Conservation (phyloP, 2,888 invertebrate genomes). For the Girardia tigrina region DNA sequence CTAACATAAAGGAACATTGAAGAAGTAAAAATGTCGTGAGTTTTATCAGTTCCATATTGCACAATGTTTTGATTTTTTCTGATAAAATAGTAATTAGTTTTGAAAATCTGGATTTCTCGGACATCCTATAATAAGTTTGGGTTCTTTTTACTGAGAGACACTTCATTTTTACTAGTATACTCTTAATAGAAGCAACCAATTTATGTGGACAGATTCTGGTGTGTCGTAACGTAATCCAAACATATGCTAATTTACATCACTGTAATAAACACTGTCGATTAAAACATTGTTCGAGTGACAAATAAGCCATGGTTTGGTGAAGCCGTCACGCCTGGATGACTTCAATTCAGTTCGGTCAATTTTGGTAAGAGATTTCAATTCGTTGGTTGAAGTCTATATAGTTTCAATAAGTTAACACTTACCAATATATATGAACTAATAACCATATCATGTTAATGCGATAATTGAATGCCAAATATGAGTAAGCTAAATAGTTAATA, state of each 20-base stretch:
- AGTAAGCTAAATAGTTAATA: too few relatives aligned
- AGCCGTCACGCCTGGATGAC: background rate
- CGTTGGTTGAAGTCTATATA: too few relatives aligned
- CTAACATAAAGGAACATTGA: background rate
- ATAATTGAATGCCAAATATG: too few relatives aligned
- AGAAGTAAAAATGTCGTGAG: background rate
- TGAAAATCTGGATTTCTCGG: background rate
- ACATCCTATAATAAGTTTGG: background rate
- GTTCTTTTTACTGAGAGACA: background rate
- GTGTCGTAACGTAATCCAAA: background rate
- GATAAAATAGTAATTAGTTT: too few relatives aligned
- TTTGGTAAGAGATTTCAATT: too few relatives aligned
- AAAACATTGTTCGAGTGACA: background rate
- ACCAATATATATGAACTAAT: too few relatives aligned
- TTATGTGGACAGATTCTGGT: background rate
- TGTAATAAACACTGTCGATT: background rate
- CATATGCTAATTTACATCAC: background rate
- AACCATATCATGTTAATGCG: too few relatives aligned
- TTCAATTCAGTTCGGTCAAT: too few relatives aligned
- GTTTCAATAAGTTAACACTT: too few relatives aligned
- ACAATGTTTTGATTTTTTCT: too few relatives aligned
- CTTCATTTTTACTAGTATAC: background rate
- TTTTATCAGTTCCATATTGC: too few relatives aligned
- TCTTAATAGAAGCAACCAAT: background rate
- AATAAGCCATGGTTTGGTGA: too few relatives aligned